Base-by-base conservation (phyloP, 2,113 vertebrate genomes). In the Plectropomus leopardus region DNA sequence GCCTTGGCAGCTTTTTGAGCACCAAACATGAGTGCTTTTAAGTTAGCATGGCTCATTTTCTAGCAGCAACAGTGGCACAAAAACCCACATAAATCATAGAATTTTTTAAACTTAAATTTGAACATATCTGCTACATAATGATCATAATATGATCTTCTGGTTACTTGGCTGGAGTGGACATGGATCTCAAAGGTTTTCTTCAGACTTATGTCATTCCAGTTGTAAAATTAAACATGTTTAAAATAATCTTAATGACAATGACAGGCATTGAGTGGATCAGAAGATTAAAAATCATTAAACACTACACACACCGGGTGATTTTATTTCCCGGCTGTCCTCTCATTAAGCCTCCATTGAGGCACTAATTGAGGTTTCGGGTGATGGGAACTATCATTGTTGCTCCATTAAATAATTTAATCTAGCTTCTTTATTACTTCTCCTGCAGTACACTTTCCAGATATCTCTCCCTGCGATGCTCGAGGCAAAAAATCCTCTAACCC, bases 381-480 rank as follows among this genome's bases (percentile, higher is more conserved):
- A 51, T 28, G 1, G 19, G 2, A 61, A 36, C 24, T 13, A 44
- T 78, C 63, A 57, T 21, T 73, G 68, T 57, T 63, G 61, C 42
- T 19, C 55, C 55, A 73, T 68, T 80, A 72, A 66, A 74, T 64
- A 36, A 78, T 61, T 57, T 24, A 73, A 15, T 68, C 48, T 32
- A 44, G 67, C 26, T 50, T 64, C 32, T 72, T 42, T 26, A 50
- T 65, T 64, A 58, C 50, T 50, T 60, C 26, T 48, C 24, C 6
- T 47, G 34, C 66, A 60, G 23, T 47, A 3, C 16, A 66, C 36
- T 61, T 70, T 26, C 15, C 14, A 45, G 15, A 54, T 44, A 2
- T 7, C 19, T 64, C n/a, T 5, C 32, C 17, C 19, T 4, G 30
- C n/a, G 47, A 32, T 15, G 42, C 36, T 36, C 5, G 2, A 9